A percentile compares a stretch with the other conserved stretches of the same genome.
These are phyloP conservation scores for Procambarus virginalis DNA, from an alignment of 1,140 invertebrate genomes.

Conservation along the genomic window DNA sequence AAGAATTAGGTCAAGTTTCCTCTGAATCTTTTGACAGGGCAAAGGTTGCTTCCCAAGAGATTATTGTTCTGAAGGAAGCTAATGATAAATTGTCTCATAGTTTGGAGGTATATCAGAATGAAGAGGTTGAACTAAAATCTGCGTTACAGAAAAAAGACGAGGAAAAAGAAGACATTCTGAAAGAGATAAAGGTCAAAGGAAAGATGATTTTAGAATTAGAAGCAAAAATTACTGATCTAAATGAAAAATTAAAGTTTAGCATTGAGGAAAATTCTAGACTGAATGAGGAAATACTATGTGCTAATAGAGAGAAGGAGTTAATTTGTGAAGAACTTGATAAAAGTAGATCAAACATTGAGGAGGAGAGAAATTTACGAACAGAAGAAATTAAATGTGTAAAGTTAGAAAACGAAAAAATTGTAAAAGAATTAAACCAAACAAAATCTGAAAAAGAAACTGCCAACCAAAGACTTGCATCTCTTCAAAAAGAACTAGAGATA, in stretches of 20 bases:
- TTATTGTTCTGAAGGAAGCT: conserved; percentile 24
- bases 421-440: conserved; percentile 4
- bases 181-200: conserved; percentile 7
- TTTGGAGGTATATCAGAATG: conserved; percentile 23
- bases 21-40: neutral
- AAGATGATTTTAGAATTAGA: neutral
- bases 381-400: conserved; percentile 29
- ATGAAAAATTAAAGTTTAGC: neutral
- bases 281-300: neutral
- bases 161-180: neutral
- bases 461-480: conserved; percentile 23
- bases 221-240: conserved; percentile 6
- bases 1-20: conserved; percentile 14
- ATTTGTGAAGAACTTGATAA: conserved; percentile 20
- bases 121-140: neutral
- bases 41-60: conserved; percentile 12
- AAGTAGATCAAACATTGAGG: neutral
- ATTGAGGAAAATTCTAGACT: conserved; percentile 10
- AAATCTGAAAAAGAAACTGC: conserved; percentile 40
- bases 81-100: conserved; percentile 18
- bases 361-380: neutral
- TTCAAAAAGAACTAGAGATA: conserved; percentile 28
- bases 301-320: conserved; percentile 27
- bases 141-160: conserved; percentile 2
- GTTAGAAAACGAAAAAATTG: conserved; percentile 39